Base-by-base conservation (phyloP, 2,888 invertebrate species). In the Achlya flavicornis region DNA sequence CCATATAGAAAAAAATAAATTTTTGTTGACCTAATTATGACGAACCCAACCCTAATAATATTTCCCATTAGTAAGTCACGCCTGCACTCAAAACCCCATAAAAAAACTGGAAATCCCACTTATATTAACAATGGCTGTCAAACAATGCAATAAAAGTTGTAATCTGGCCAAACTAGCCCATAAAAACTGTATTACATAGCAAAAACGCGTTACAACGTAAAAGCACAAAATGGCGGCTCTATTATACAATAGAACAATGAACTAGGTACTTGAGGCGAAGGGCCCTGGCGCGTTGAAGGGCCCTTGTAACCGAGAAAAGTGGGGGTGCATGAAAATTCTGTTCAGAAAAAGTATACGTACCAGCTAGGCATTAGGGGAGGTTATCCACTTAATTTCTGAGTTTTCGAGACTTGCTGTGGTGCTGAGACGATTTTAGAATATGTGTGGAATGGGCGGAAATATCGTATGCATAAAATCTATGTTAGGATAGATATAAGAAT, bases 181-280 rank as follows among this genome's bases (percentile, higher is more conserved):
- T 82, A 80, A 81, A 81, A 81, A 77, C 71, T 63, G 71, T 75
- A 78, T 77, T 75, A 79, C 70, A 63, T 19, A 63, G 71, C 72
- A 80, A 76, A 79, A 81, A 77, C 72, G 72, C 66, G 74, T 69
- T 66, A 70, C 67, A 72, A 58, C 64, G 61, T 61, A 64, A 64
- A 62, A 62, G 62, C 61, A 74, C 75, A 78, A 80, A 80, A 80
- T 78, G 78, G 79, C 78, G 78, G 67, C 66, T 71, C 78, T 81
- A 81, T 81, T 82, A 81, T 83, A 67, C 70, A 70, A 72, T 81
- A 80, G 85, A 85, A 86, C 85, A 85, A 85, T 84, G 84, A 75
- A 74, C 71, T 64, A 63, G 59, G 69, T 76, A 72, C 84, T 84
- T 71, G 70, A 70, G 64, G 4, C 14, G 46, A 62, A 68, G 73